Evolutionary conservation across 2,888 invertebrate species (phyloP), one percentile per base, ranked within the genome.

Genomic region (Drosophila setosimentum): DNA sequence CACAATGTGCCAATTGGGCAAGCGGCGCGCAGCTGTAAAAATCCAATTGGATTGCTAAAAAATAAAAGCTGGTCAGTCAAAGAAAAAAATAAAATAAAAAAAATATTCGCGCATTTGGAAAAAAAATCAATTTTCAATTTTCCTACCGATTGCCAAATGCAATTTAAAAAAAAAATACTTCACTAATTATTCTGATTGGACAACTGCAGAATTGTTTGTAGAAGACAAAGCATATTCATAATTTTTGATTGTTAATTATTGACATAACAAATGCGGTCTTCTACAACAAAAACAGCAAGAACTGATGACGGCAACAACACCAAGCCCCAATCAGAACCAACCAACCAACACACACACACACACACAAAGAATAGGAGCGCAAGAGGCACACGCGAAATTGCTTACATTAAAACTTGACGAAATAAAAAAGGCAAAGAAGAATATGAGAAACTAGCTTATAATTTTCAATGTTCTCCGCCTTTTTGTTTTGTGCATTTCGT

Each of bases 231-330:
- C n/a, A 65, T 66, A 59, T 64, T 58, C 60, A 53, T 77, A 70
- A 73, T 66, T 84, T 78, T 63, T 66, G 68, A 69, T 68, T 78
- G 85, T 83, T 87, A 87, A 87, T 87, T 87, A 87, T 87, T 87
- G 87, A 87, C 87, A 87, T 87, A 87, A 87, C 87, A 87, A 87
- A 85, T 80, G 80, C 68, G 75, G 73, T 62, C 51, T 61, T 57
- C 11, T 45, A 24, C 45, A 45, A 42, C 51, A 62, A 58, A 59
- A 80, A 68, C 57, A 67, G 21, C 54, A 54, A 29, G 62, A 68
- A 55, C 71, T 73, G 88, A 83, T 88, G 89, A 88, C 85, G 84
- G 76, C 89, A 85, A 78, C 80, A 80, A 77, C 70, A 70, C 51
- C 73, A 68, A 68, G 57, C 55, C 55, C 80, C 71, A 78, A 80